Conservation (phyloP, 92 coral and sea anemone species). For the Micromussa lordhowensis region DNA sequence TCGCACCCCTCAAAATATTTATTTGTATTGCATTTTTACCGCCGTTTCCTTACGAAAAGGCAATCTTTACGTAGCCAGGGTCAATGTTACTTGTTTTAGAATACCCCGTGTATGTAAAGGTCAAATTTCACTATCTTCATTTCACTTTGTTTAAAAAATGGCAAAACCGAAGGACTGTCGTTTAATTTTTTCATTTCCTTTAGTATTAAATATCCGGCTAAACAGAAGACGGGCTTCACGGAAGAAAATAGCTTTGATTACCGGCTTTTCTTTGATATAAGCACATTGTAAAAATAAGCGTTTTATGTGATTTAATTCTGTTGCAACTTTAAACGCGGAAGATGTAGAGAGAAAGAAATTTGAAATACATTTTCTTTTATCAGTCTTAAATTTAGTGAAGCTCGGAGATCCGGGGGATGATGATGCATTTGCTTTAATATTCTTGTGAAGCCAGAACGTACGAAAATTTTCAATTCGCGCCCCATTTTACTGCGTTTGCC, state of each 20-base stretch:
- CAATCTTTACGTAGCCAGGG: background rate
- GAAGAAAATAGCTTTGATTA: background rate
- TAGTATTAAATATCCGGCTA: constrained; percentile 9
- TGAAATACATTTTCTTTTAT: background rate
- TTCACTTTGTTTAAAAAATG: background rate
- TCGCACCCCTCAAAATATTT: background rate
- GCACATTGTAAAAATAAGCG: background rate
- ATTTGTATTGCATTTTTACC: background rate
- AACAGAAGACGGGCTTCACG: background rate
- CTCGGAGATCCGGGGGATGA: background rate
- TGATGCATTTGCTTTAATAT: background rate
- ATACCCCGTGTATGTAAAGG: background rate
- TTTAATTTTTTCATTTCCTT: constrained; percentile 3
- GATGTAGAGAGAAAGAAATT: background rate
- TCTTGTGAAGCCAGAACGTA: background rate
- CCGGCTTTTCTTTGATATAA: background rate
- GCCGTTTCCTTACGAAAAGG: background rate
- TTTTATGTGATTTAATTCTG: background rate
- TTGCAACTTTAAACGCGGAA: background rate
- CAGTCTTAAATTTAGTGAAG: background rate
- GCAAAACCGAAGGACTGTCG: background rate
- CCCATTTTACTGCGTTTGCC: background rate
- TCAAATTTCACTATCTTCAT: background rate
- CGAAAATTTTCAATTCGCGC: background rate
- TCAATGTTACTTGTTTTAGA: background rate